Evolutionary conservation across 1,140 invertebrate species (phyloP), one percentile per base, ranked within the genome.

Genomic region (Oreohelix idahoensis): DNA sequence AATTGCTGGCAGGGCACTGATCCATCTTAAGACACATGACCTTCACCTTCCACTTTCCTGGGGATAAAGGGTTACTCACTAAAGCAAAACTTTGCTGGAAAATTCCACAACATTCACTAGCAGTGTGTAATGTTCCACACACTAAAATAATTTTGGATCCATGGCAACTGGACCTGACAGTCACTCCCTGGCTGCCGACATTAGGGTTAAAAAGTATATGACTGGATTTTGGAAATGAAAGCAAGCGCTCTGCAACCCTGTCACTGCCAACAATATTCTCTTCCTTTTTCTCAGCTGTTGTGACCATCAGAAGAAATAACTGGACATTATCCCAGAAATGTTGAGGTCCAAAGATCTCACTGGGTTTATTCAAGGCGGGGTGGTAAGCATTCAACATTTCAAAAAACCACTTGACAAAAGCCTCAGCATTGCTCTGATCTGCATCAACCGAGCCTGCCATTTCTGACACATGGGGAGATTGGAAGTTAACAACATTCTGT

Each of bases 31-130:
- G 81, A 77, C 88, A 85, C 63, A 88, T 91, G 74, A 90, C 92
- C 86, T 95, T 95, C 53, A 95, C 93, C 89, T 95, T 95, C 93
- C 94, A 95, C 86, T 94, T 95, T 87, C 95, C 95, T 5, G 93
- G 89, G 35, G 87, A 87, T 80, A 89, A 91, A 0, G 95, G 95
- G 92, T 95, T 94, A 78, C 93, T 93, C 8, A 94, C 89, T 26
- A 95, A 86, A 11, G 93, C 94, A 91, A 95, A 95, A 29, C 93
- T 86, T 86, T 95, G 94, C 85, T 95, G 94, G 89, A 95, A 95
- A n/a, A 95, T 88, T 10, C 95, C 95, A n/a, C 93, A 87, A 85
- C 92, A 94, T 20, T 92, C 85, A 29, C 91, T 83, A 0, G 88
- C 88, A 69, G 89, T 86, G 87, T 95, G 95, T 36, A 95, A 85